Percentiles rank a stretch among this genome's conserved stretches.
Evolutionary conservation across 2,797 vertebrate genomes (phyloP).

Genomic region (Parauchenoglanis punctatus): DNA sequence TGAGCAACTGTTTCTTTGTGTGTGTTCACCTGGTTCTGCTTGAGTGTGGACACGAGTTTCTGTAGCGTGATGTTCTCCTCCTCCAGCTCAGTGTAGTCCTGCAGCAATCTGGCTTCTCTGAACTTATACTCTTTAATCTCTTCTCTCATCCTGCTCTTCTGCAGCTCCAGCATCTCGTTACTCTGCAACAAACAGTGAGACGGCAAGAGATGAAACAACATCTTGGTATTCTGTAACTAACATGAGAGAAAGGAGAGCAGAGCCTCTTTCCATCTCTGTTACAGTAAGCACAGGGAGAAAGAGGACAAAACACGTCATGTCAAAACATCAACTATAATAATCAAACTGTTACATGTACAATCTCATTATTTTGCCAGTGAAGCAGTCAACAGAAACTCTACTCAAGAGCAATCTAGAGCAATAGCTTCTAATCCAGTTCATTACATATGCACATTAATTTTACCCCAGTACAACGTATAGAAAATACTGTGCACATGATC

Average conservation of each 20-base stretch:
- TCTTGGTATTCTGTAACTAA: slow-evolving; percentile 5
- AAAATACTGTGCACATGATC: background rate
- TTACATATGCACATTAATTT: background rate
- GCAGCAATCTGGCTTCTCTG: slow-evolving; percentile 89
- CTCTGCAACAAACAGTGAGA: slow-evolving; percentile 71
- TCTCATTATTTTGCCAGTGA: background rate
- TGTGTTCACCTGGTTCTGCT: slow-evolving; percentile 81
- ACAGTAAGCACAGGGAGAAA: background rate
- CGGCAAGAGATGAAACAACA: background rate
- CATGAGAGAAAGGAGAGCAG: background rate
- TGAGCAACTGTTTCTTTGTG: background rate
- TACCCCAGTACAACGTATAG: background rate
- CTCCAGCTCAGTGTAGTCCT: slow-evolving; percentile 97
- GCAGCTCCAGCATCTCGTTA: slow-evolving; percentile 90
- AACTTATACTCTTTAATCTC: slow-evolving; percentile 97
- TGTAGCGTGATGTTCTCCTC: slow-evolving; percentile 98
- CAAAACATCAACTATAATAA: background rate
- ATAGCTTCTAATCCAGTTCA: background rate
- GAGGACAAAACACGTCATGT: background rate
- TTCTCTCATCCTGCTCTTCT: slow-evolving; percentile 91
- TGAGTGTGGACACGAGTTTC: slow-evolving; percentile 92
- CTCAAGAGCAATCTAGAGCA: background rate
- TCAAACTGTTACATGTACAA: background rate
- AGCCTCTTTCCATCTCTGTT: background rate
- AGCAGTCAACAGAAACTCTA: background rate